Evolutionary conservation across 2,113 vertebrate genomes (phyloP).

Genomic region (Delphinapterus leucas): DNA sequence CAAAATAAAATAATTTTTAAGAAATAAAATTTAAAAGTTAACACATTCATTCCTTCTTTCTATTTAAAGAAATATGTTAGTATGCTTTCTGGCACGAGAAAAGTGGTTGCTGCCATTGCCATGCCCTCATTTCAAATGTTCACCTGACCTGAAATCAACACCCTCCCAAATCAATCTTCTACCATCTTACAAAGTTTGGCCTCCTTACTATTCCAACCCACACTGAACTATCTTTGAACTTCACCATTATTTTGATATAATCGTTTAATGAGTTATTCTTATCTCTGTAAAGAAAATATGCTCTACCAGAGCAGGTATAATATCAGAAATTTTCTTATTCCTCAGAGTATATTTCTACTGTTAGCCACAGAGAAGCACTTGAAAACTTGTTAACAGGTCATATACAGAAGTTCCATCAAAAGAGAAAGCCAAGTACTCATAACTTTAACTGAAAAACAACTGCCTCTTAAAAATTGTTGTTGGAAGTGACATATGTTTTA

Average conservation of each 20-base stretch:
- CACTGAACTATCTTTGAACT: neutral
- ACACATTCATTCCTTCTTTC: neutral
- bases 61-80: neutral
- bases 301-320: neutral
- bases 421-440: neutral
- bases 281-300: slow-evolving; percentile 13
- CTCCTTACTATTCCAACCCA: neutral
- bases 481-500: neutral
- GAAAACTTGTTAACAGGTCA: neutral
- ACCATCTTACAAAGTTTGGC: neutral
- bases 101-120: neutral
- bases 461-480: neutral
- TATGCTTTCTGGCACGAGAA: neutral
- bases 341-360: neutral
- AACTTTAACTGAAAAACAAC: neutral
- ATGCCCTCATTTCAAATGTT: neutral
- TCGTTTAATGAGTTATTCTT: neutral
- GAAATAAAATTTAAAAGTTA: neutral
- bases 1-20: neutral
- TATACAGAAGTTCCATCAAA: neutral
- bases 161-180: neutral
- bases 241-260: neutral
- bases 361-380: neutral
- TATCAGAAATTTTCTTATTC: neutral
- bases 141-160: neutral